Evolutionary conservation across 2,888 invertebrate genomes (phyloP).

Genomic region (Drosophila atripex): DNA sequence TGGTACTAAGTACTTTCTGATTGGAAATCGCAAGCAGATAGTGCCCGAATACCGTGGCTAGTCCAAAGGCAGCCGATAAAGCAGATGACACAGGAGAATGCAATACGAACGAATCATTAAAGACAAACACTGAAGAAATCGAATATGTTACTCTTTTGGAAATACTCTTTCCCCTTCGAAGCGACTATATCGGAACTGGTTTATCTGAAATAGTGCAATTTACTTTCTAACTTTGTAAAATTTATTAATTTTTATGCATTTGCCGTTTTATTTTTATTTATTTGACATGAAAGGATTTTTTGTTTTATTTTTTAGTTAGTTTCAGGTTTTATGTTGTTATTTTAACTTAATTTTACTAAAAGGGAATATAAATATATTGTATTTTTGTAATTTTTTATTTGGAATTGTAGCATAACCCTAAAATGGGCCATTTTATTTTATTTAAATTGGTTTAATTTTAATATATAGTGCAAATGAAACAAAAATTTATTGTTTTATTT

Average conservation of each 20-base stretch:
- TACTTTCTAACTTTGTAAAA: neutral
- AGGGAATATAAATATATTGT: no score
- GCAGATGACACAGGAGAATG: neutral
- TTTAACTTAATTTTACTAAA: no score
- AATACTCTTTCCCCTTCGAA: constrained; percentile 1
- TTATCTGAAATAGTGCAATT: neutral
- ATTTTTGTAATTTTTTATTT: no score
- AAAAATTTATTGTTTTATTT: no score
- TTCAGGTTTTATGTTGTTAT: neutral
- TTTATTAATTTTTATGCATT: neutral
- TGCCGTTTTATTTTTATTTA: no score
- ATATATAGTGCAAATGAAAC: no score
- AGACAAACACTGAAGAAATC: constrained; percentile 26
- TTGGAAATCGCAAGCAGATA: constrained; percentile 59
- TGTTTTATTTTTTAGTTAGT: neutral
- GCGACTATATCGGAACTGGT: neutral
- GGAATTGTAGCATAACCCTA: no score
- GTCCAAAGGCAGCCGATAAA: constrained; percentile 12
- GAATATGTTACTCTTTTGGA: constrained; percentile 25
- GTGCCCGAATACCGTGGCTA: constrained; percentile 41
- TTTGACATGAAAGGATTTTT: neutral
- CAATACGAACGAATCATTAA: neutral
- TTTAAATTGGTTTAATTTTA: no score
- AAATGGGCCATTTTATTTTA: no score
- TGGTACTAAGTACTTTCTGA: constrained; percentile 30